A percentile compares a stretch with the other conserved stretches of the same genome.
Conservation (phyloP, 1,140 invertebrate genomes). For the Globodera ellingtonae region DNA sequence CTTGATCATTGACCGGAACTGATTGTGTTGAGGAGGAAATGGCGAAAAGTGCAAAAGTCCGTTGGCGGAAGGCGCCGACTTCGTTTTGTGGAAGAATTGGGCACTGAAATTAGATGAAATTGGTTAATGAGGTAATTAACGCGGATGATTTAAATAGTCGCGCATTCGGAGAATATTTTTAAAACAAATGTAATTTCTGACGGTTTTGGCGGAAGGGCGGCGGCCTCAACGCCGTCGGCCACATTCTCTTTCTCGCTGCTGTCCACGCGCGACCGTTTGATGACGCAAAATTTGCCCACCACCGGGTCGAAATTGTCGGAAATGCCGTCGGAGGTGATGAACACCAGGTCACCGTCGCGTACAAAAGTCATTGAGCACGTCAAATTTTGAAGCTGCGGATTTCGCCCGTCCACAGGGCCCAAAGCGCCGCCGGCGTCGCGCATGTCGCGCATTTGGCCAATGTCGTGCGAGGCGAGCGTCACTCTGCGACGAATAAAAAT, state of each 20-base stretch:
- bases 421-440: conserved; percentile 84
- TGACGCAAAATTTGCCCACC: conserved; percentile 85
- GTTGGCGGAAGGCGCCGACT: conserved; percentile 35
- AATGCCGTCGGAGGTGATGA: conserved; percentile 86
- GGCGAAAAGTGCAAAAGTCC: conserved; percentile 11
- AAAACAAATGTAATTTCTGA: neutral
- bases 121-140: neutral
- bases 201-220: conserved; percentile 10
- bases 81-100: conserved; percentile 43
- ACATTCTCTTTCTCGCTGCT: conserved; percentile 38
- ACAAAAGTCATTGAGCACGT: conserved; percentile 85
- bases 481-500: conserved; percentile 49
- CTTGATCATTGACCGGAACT: conserved; percentile 8
- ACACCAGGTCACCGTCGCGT: conserved; percentile 78
- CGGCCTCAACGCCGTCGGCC: neutral
- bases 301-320: conserved; percentile 92
- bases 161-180: too few relatives aligned
- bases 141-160: too few relatives aligned
- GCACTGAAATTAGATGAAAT: conserved; percentile 24
- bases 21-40: conserved; percentile 15
- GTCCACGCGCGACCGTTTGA: conserved; percentile 56
- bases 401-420: conserved; percentile 83
- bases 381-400: conserved; percentile 86
- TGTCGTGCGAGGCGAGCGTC: conserved; percentile 81
- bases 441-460: conserved; percentile 85